Evolutionary conservation across 2,888 invertebrate genomes (phyloP).

Genomic region (Chironomus tentans): DNA sequence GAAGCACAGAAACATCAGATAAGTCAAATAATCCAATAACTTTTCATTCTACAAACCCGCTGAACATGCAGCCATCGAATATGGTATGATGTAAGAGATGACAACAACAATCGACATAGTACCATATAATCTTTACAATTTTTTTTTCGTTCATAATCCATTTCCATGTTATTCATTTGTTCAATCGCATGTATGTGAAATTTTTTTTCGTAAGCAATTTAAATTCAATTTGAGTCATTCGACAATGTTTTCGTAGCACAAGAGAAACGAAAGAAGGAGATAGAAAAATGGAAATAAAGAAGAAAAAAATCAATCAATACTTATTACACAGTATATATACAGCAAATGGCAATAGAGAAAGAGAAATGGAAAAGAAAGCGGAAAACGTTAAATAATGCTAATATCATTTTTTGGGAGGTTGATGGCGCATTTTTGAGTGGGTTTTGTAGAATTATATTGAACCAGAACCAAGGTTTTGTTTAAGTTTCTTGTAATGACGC

Average conservation of each 20-base stretch:
- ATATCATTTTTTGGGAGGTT: no score
- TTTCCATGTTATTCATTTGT: background rate
- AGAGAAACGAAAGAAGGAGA: background rate
- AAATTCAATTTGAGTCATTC: no score
- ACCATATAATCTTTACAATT: slow-evolving; percentile 14
- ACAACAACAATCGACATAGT: slow-evolving; percentile 6
- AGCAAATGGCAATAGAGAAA: background rate
- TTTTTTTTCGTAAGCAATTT: no score
- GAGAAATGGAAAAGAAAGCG: background rate
- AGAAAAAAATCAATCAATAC: background rate
- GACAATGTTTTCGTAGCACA: no score
- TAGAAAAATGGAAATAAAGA: background rate
- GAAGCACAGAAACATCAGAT: no score
- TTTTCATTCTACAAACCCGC: background rate
- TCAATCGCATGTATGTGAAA: background rate
- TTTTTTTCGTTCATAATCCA: background rate
- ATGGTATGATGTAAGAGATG: slow-evolving; percentile 8
- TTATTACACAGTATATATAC: background rate
- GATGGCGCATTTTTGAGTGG: no score
- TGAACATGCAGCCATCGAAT: slow-evolving; percentile 14
- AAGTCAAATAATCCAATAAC: background rate
- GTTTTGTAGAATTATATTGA: no score
- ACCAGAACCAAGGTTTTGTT: no score
- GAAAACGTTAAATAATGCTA: no score
- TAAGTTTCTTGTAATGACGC: no score